Evolutionary conservation across 30 jellyfish, hydroid and myxozoan species (phyloP).

Genomic region (Aurelia sp.): DNA sequence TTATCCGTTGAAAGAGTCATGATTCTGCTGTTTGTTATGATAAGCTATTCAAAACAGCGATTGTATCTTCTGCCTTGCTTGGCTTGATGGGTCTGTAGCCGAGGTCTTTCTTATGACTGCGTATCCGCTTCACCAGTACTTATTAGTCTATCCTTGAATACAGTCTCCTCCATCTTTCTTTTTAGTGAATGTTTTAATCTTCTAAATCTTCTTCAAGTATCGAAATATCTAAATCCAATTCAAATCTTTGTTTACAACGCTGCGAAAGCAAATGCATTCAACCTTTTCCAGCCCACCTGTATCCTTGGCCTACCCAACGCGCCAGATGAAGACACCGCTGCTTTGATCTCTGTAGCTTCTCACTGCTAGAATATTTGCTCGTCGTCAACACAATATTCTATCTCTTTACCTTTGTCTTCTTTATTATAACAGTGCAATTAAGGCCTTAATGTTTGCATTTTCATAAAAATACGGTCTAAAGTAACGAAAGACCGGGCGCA

Average conservation of each 20-base stretch:
- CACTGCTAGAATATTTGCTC: not conserved
- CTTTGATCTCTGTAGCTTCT: not conserved
- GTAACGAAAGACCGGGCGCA: slow-evolving; percentile 30
- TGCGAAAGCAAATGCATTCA: slow-evolving; percentile 30
- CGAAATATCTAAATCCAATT: too few species aligned
- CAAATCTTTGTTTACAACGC: not conserved
- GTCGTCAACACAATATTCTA: not conserved
- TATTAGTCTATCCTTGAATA: too few species aligned
- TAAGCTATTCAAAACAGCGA: not conserved
- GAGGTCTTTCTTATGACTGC: too few species aligned
- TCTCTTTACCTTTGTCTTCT: not conserved
- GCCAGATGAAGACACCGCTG: not conserved
- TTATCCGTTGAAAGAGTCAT: slow-evolving; percentile 54
- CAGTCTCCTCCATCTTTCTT: not conserved
- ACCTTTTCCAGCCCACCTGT: slow-evolving; percentile 44
- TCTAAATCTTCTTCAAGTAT: too few species aligned
- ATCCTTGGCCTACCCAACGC: slow-evolving; percentile 11
- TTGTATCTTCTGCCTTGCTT: not conserved
- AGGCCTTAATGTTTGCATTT: not conserved
- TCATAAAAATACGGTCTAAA: not conserved
- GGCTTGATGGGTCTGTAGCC: too few species aligned
- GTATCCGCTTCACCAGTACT: too few species aligned
- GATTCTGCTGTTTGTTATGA: not conserved
- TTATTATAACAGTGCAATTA: not conserved
- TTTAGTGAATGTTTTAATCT: not conserved